Evolutionary conservation across 2,113 vertebrate species (phyloP), one percentile per base, ranked within the genome.

Genomic region (Gavia stellata): DNA sequence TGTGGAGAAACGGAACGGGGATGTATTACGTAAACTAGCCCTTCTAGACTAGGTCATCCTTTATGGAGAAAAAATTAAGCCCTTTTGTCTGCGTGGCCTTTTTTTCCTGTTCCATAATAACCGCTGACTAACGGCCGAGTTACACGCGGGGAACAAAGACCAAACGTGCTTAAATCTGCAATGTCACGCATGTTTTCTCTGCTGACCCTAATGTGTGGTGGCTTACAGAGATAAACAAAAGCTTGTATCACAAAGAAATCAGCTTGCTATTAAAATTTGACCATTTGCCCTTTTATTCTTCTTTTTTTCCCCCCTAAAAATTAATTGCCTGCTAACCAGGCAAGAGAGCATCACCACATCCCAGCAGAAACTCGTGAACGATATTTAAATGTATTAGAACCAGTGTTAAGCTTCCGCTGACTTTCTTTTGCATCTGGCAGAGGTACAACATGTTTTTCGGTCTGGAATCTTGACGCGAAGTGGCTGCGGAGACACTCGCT

Each of bases 361-460:
- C 7, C 33, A 12, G 19, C 10, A 19, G 23, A 17, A 36, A 5
- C 3, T 9, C 1, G 2, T 5, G 13, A n/a, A 19, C 2, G 0
- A 4, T 29, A 14, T 47, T 80, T 55, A 4, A 15, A 4, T 7
- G 3, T 12, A 3, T 52, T 21, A 40, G 24, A 28, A 6, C 29
- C 0, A 4, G 10, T 34, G 17, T 33, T 6, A 14, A 1, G 3
- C 31, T 45, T n/a, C 31, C n/a, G 0, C 17, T 21, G 55, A 14
- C 5, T 36, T 38, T 2, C 14, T 40, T 50, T 40, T 38, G 13
- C 15, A 14, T 11, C 34, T 59, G 66, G 20, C 40, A 24, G 47
- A 47, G 21, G 12, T 36, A 13, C 1, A 8, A 17, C 1, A 11
- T 81, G 6, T 26, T 63, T 82, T n/a, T n/a, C 3, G 3, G 13